Evolutionary conservation across 2,888 invertebrate species (phyloP).

Genomic region (Linnaemya tessellans): DNA sequence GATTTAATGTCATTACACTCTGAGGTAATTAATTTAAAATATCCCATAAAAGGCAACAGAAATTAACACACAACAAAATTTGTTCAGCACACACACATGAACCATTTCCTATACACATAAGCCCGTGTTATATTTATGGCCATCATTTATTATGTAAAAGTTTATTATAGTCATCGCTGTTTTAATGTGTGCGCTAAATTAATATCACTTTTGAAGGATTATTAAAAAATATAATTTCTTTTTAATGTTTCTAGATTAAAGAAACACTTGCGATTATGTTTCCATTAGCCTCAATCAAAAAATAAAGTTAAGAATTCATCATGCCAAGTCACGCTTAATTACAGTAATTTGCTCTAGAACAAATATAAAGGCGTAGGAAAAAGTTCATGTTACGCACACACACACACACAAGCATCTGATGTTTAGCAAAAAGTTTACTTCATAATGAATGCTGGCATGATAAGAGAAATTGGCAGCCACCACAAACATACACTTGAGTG

Average conservation of each 20-base stretch:
- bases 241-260: constrained; percentile 9
- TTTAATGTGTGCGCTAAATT: not conserved
- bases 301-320: constrained; percentile 5
- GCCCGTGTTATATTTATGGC: not conserved
- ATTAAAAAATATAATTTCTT: constrained; percentile 2
- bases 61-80: not conserved
- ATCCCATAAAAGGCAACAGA: not conserved
- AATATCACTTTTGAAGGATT: not conserved
- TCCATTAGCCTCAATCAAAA: constrained; percentile 1
- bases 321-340: constrained; percentile 27
- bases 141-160: not conserved
- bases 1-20: not conserved
- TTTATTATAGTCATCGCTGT: not conserved
- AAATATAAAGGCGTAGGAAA: not conserved
- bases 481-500: no score
- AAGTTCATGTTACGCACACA: not conserved
- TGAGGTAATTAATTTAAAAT: not conserved
- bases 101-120: no score
- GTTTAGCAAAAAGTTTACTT: not conserved
- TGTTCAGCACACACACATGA: not conserved
- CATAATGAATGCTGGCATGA: not conserved
- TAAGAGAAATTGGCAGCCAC: not conserved
- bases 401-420: not conserved
- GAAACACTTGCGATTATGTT: constrained; percentile 3
- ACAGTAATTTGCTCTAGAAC: not conserved